Conservation (phyloP, 2,888 invertebrate genomes). For the Scaptodrosophila latifasciaeformis region DNA sequence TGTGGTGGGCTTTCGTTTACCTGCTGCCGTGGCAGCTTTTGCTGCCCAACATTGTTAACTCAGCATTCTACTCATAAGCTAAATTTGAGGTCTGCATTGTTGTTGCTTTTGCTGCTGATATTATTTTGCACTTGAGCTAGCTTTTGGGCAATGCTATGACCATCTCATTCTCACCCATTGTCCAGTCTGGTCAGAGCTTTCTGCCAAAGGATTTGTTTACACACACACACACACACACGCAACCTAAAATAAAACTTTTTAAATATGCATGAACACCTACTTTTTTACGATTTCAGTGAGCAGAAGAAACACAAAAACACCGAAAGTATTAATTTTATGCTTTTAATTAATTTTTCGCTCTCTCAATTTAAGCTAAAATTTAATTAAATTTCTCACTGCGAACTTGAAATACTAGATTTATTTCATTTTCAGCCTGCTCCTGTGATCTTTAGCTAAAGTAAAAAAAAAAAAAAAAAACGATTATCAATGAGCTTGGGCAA, state of each 20-base stretch:
- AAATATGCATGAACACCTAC: conserved; percentile 65
- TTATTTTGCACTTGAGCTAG: not conserved
- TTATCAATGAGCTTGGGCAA: not conserved
- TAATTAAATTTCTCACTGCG: conserved; percentile 18
- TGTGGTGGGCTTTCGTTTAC: too few species aligned
- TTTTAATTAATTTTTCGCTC: not conserved
- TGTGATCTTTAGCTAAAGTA: not conserved
- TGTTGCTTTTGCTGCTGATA: not conserved
- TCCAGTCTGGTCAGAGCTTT: too few species aligned
- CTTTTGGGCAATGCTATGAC: not conserved
- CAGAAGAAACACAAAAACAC: conserved; percentile 28
- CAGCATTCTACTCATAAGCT: too few species aligned
- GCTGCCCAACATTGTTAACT: too few species aligned
- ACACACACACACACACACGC: conserved; percentile 13
- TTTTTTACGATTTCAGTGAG: conserved; percentile 20
- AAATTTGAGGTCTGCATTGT: too few species aligned
- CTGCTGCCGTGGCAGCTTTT: too few species aligned
- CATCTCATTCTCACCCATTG: conserved; percentile 28
- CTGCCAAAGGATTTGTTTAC: conserved; percentile 48
- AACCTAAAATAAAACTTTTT: conserved; percentile 32
- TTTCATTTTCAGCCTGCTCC: not conserved
- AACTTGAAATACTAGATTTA: not conserved
- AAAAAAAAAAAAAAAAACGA: not conserved
- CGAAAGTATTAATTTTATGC: not conserved
- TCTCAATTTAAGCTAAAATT: conserved; percentile 15